Base-by-base conservation (phyloP, 2,888 invertebrate species). In the Epirrhoe tristata region DNA sequence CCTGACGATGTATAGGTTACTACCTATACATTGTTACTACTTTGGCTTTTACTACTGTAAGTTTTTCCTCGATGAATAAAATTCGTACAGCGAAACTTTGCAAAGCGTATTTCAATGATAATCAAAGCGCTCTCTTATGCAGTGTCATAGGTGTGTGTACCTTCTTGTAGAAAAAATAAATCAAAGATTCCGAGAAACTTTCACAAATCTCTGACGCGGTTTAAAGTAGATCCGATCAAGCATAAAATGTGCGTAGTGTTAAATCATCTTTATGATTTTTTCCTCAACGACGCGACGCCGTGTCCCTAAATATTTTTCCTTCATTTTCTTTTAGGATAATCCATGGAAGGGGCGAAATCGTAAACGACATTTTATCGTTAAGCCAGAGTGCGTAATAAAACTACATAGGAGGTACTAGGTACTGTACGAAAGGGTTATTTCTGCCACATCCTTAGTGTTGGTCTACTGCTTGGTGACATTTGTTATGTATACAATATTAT, bases 181-280 rank as follows among this genome's bases (percentile, higher is more conserved):
- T 3, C 24, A 4, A 5, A 12, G 12, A 43, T 43, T 43, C 39
- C 3, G 14, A 50, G 24, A 39, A 59, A 36, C 17, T 51, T 12
- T 12, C 6, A 48, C 17, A 61, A 54, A 32, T 61, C 34, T 55
- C 3, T 52, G 32, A 16, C 48, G 14, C 6, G 43, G 14, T 46
- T 48, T 46, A 58, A 65, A 65, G 59, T 55, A 54, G 51, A 65
- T 59, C 39, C 12, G 51, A 60, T 12, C 17, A 60, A 57, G 24
- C 46, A 43, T 50, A 57, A 66, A 24, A 66, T 17, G 43, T 57
- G 55, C 50, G 55, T 48, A 50, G 36, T 48, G 56, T 54, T 61
- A 62, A 62, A 62, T 56, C 62, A 51, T 56, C 62, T 39, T 62
- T 50, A 56, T 62, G 55, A 50, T 62, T 62, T 56, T 62, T 56